Percentiles rank a stretch among this genome's conserved stretches.
phyloP scores from a whole-genome alignment of 2,888 invertebrate genomes.

The Capitulum mitella region DNA sequence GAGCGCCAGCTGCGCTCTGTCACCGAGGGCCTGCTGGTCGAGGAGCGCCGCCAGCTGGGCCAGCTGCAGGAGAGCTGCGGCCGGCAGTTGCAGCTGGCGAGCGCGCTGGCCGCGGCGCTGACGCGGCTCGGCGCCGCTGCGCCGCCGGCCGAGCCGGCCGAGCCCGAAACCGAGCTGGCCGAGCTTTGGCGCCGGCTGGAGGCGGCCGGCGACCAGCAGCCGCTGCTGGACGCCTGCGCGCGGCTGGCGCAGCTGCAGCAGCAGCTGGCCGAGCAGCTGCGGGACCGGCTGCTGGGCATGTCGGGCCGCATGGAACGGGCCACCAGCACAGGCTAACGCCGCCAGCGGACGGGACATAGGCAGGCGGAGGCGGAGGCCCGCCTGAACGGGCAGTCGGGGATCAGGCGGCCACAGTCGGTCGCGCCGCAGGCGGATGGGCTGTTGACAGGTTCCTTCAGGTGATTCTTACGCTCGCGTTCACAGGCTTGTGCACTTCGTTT shows the following conservation, averaged over 20 bases:
- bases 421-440: too few relatives aligned
- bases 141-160: background rate
- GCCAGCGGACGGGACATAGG: background rate
- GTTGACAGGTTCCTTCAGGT: too few relatives aligned
- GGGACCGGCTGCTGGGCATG: background rate
- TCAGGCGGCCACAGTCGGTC: too few relatives aligned
- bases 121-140: background rate
- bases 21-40: conserved; percentile 33
- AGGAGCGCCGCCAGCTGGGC: conserved; percentile 32
- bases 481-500: too few relatives aligned
- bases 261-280: background rate
- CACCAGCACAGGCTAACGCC: background rate
- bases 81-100: background rate
- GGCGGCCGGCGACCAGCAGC: background rate
- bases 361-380: too few relatives aligned
- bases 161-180: background rate
- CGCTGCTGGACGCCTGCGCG: conserved; percentile 13
- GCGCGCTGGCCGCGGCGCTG: background rate
- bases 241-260: conserved; percentile 9
- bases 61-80: conserved; percentile 30
- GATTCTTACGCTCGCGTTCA: too few relatives aligned
- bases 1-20: conserved; percentile 31
- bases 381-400: too few relatives aligned
- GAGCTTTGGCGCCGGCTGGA: background rate
- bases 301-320: conserved; percentile 6